A percentile compares a stretch with the other conserved stretches of the same genome.
Conservation (phyloP, 30 jellyfish, hydroid and myxozoan genomes). For the Cassiopea andromeda region DNA sequence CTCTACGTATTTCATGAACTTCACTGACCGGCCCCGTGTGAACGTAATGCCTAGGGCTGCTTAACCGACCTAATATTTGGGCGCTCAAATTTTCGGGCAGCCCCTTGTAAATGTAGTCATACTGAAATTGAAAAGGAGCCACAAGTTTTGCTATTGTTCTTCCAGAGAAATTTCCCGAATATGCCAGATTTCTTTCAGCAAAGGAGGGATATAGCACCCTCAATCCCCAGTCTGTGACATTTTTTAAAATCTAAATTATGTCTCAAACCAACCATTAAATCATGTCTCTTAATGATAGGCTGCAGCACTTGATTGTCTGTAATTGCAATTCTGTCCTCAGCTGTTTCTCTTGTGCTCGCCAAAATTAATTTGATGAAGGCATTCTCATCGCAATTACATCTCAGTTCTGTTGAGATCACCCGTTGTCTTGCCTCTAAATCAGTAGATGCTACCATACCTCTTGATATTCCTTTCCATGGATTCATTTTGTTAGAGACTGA, state of each 20-base stretch:
- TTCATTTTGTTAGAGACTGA: neutral
- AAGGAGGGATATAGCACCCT: no score
- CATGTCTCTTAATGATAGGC: conserved; percentile 2
- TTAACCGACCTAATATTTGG: no score
- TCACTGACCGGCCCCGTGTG: no score
- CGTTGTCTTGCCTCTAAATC: conserved; percentile 19
- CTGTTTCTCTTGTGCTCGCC: neutral
- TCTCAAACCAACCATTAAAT: neutral
- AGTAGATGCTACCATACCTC: conserved; percentile 36
- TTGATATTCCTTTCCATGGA: conserved; percentile 51
- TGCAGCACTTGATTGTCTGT: neutral
- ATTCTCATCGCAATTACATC: neutral
- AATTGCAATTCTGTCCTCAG: conserved; percentile 7
- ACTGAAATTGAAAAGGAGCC: neutral
- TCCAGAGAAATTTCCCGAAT: neutral
- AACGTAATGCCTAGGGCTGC: no score
- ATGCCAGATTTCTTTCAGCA: no score
- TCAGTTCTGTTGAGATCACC: conserved; percentile 21
- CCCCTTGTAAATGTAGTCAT: no score
- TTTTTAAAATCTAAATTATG: no score
- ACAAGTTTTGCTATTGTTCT: neutral
- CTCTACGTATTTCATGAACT: no score
- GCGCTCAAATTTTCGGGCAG: no score
- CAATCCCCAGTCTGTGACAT: no score
- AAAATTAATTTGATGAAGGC: conserved; percentile 1